Evolutionary conservation across 30 jellyfish, hydroid and myxozoan species (phyloP), one percentile per base, ranked within the genome.

Genomic region (Pseudorhiza aurosa): DNA sequence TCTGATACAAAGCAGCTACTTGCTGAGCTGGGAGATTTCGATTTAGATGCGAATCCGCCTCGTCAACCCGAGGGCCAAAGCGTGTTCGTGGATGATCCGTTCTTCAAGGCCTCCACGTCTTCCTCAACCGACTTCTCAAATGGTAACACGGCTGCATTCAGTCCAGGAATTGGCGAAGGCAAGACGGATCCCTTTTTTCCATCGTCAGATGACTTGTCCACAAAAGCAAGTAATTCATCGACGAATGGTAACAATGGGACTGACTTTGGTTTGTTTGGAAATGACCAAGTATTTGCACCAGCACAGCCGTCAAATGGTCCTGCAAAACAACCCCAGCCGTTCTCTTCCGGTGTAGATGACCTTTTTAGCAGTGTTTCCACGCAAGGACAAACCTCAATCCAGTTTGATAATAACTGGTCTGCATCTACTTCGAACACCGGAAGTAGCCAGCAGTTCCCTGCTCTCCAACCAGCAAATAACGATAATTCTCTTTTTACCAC

Each of bases 1-100:
- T 85, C 96, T 32, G 96, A 85, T 49, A 69, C 96, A 25, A 55
- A 50, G 27, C 88, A 85, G 22, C 82, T 85, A 18, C 68, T 85
- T 65, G 85, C 89, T n/a, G 96, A 75, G 37, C 68, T 85, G 45
- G 88, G 85, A 6, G 84, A 85, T 32, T 62, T 75, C 28, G 74
- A 85, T 62, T 25, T 85, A 28, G 90, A 67, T n/a, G 47, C 43
- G 35, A 62, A 32, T 31, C 75, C 90, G 36, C 96, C 96, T 1
- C 83, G 21, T 8, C 67, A 65, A 28, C 75, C 95, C 28, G 79
- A 84, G 14, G 36, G 62, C 15, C 76, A 65, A 31, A 73, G 27
- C 37, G 43, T 65, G 14, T 85, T 85, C 30, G 26, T 82, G 12
- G 82, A 44, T 55, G 88, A 85, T 36, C 96, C 96, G 6, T 85